Evolutionary conservation across 2,888 invertebrate species (phyloP), one percentile per base, ranked within the genome.

Genomic region (Agrotis clavis): DNA sequence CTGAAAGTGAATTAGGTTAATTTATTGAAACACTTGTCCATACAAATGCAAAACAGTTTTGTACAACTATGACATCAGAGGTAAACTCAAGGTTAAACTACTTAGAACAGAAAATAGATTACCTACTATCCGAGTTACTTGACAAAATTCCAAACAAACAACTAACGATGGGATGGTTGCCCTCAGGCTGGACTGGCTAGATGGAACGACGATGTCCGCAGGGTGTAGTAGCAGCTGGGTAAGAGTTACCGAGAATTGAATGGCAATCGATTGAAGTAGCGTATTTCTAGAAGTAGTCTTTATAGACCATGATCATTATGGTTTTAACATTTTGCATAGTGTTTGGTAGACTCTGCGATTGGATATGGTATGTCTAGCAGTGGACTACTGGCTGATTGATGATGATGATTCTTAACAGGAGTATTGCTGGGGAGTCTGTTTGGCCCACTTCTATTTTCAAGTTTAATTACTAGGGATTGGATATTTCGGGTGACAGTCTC

Each of bases 1-100:
- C 47, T 61, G 25, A 35, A 62, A 48, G 47, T 5, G 50, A 70
- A 74, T 77, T 45, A 51, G 25, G 25, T 47, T 41, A 78, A 41
- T 51, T 63, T 25, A 70, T 51, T 77, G 50, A n/a, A 21, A 16
- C 64, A 76, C 64, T 54, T 76, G 75, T 79, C 9, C 45, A 64
- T n/a, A 74, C 35, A 18, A 45, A 45, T 45, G 7, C 47, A 47
- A 71, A 21, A 50, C 63, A 21, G 30, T 51, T 62, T 16, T 50
- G 18, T 16, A 21, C 19, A 59, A 53, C 45, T 19, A 18, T 48
- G 30, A 11, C 25, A 48, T 18, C 63, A 72, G 21, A 50, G 48
- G 59, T 63, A 53, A 19, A 35, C 48, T 50, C 53, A 79, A 60
- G 30, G 79, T 71, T 47, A n/a, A 60, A 21, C 2, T 19, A 53